A percentile compares a stretch with the other conserved stretches of the same genome.
Evolutionary conservation across 2,113 vertebrate genomes (phyloP).

Genomic region (Oreochromis aureus): DNA sequence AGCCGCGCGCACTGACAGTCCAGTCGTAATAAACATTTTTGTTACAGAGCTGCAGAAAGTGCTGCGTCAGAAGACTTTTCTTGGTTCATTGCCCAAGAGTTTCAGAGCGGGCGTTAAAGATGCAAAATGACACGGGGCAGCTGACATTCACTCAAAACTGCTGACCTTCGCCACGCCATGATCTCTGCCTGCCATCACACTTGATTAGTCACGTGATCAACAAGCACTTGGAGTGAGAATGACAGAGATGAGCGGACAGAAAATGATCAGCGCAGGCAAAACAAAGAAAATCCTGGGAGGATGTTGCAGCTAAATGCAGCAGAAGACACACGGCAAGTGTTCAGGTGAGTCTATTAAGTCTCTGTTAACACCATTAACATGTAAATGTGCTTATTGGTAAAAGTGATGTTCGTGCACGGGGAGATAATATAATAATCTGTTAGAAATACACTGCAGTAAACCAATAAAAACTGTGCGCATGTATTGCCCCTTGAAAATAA

Average conservation of each 20-base stretch:
- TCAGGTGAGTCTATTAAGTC: neutral
- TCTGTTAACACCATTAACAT: neutral
- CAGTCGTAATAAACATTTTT: neutral
- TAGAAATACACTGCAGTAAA: neutral
- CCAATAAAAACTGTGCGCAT: neutral
- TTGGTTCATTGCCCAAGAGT: neutral
- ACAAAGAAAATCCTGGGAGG: neutral
- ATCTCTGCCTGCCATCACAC: neutral
- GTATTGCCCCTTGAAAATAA: neutral
- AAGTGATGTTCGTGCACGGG: neutral
- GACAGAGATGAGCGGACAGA: neutral
- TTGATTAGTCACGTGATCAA: neutral
- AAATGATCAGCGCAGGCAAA: neutral
- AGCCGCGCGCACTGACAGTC: neutral
- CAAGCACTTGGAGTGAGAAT: neutral
- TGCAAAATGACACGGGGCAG: neutral
- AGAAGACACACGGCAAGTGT: neutral
- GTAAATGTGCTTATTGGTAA: neutral
- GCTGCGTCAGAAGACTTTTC: neutral
- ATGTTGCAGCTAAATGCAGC: neutral
- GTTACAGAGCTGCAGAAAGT: neutral
- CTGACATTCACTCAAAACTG: neutral
- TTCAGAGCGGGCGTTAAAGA: neutral
- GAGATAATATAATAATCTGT: neutral
- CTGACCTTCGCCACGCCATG: neutral